A percentile compares a stretch with the other conserved stretches of the same genome.
Evolutionary conservation across 2,888 invertebrate species (phyloP).

Genomic region (Andrena flavipes): DNA sequence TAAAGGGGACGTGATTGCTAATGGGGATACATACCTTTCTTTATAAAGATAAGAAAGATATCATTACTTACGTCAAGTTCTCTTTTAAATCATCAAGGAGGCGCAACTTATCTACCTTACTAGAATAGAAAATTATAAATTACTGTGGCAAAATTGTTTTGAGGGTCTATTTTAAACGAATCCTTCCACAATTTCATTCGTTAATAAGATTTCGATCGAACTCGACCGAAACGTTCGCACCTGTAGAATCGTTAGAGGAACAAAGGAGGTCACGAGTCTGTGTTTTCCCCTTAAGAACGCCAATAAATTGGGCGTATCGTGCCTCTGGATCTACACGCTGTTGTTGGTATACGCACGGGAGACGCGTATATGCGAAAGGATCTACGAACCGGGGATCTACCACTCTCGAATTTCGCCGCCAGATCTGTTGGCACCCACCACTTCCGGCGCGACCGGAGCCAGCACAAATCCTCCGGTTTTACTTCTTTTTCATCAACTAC

Average conservation of each 20-base stretch:
- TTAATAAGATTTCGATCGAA: background rate
- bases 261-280: conserved; percentile 35
- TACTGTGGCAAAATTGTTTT: too few relatives aligned
- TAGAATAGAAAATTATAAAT: too few relatives aligned
- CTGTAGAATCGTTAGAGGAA: conserved; percentile 32
- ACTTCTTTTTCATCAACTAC: conserved; percentile 60
- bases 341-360: conserved; percentile 19
- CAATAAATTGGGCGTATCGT: conserved; percentile 62
- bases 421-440: conserved; percentile 62
- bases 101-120: too few relatives aligned
- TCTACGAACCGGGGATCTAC: conserved; percentile 52
- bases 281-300: conserved; percentile 34
- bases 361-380: conserved; percentile 24
- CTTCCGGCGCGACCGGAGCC: conserved; percentile 67
- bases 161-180: background rate
- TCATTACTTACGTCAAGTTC: too few relatives aligned
- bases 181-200: background rate
- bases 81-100: too few relatives aligned
- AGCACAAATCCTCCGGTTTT: conserved; percentile 50
- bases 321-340: conserved; percentile 50
- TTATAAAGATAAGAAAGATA: too few relatives aligned
- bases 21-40: too few relatives aligned
- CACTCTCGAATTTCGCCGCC: conserved; percentile 61
- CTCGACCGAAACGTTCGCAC: conserved; percentile 1
- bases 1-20: too few relatives aligned